Evolutionary conservation across 2,888 invertebrate species (phyloP).

Genomic region (Microplitis manilae): DNA sequence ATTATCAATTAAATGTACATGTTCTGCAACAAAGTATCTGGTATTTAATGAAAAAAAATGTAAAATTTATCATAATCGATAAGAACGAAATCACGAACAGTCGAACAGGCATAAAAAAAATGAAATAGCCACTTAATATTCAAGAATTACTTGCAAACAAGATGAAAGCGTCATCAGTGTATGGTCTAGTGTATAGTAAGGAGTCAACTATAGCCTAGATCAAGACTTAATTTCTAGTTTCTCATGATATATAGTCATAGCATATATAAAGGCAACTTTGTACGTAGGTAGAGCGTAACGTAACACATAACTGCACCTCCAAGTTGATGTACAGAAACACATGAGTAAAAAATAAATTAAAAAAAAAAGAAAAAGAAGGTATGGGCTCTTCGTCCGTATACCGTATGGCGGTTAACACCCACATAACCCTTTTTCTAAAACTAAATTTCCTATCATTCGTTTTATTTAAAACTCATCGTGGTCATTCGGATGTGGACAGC

Average conservation of each 20-base stretch:
- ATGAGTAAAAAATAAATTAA: constrained; percentile 10
- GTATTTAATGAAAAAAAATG: no score
- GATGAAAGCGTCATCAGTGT: background rate
- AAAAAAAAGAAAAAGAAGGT: constrained; percentile 11
- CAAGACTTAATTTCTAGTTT: background rate
- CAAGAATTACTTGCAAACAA: background rate
- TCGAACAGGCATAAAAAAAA: no score
- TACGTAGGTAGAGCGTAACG: constrained; percentile 52
- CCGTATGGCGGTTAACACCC: constrained; percentile 68
- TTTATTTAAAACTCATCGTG: constrained; percentile 9
- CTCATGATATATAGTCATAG: background rate
- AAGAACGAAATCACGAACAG: no score
- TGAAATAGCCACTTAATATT: no score
- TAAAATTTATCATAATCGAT: no score
- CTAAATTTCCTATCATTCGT: background rate
- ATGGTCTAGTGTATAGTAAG: no score
- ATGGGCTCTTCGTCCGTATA: constrained; percentile 57
- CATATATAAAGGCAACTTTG: background rate
- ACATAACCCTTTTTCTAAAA: constrained; percentile 56
- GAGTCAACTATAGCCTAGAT: background rate
- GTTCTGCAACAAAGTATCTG: no score
- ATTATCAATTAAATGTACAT: no score
- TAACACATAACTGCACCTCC: constrained; percentile 54
- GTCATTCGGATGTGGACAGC: background rate
- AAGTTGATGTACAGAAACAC: constrained; percentile 37